Base-by-base conservation (phyloP, 1,140 invertebrate species). In the Helicorthomorpha holstii region DNA sequence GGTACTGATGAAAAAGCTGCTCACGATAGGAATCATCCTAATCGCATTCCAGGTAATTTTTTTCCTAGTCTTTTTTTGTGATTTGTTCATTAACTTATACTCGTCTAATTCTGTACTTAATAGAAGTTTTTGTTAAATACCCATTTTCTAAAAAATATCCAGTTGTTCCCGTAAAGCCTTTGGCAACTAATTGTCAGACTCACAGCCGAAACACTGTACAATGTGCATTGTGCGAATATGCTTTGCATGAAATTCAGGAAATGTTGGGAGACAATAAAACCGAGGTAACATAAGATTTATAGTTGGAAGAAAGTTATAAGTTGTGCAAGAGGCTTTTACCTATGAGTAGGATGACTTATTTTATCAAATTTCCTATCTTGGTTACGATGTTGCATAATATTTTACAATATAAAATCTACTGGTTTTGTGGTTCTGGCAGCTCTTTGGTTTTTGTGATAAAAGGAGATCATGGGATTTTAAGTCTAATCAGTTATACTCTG, bases 151-250 rank as follows among this genome's bases (percentile, higher is more conserved):
- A 21, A 27, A 48, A n/a, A 38, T 34, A 0, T 38, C 48, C 24
- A 44, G 50, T 29, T 49, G n/a, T n/a, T n/a, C n/a, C n/a, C n/a
- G n/a, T n/a, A n/a, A 51, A 48, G 38, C 38, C 24, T 38, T 22
- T 21, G 45, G 51, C 1, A 48, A 34, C 29, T 7, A 34, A 7
- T 34, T 34, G 2, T 27, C 26, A 26, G 43, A 55, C 12, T 52
- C 73, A 54, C 61, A 77, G 57, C 60, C 69, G 0, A 34, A 16
- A 16, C 7, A 34, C 7, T 7, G 7, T 16, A 34, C 7, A 34
- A 16, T 91, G 87, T 67, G 73, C 77, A 27, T 73, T 89, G 57
- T 91, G 87, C 63, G 79, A 88, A 69, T 88, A 85, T 67, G 71
- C 85, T 59, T 63, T 91, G 44, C 82, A 88, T 63, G 82, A 80